Percentiles rank a stretch among this genome's conserved stretches.
Conservation (phyloP, 2,888 invertebrate genomes). For the Cheilosia variabilis region DNA sequence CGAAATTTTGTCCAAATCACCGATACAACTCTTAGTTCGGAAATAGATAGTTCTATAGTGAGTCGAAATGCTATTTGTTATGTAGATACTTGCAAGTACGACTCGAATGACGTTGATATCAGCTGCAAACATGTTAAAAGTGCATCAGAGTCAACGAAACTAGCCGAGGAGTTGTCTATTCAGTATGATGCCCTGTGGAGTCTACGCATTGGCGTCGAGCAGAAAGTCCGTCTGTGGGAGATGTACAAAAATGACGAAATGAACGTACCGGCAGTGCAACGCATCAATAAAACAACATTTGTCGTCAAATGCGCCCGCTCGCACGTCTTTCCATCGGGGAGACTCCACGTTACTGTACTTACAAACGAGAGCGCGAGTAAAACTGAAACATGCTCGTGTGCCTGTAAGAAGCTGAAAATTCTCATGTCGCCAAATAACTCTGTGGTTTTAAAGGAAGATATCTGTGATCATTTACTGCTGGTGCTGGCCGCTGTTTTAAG, state of each 20-base stretch:
- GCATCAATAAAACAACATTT: slow-evolving; percentile 80
- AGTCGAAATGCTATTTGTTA: slow-evolving; percentile 80
- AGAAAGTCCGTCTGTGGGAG: slow-evolving; percentile 81
- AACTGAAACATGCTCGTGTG: slow-evolving; percentile 79
- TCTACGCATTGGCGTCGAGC: slow-evolving; percentile 80
- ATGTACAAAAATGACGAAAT: slow-evolving; percentile 79
- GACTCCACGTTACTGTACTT: slow-evolving; percentile 80
- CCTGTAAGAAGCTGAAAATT: slow-evolving; percentile 82
- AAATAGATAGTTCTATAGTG: slow-evolving; percentile 81
- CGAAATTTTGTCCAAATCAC: slow-evolving; percentile 89
- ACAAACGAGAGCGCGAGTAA: slow-evolving; percentile 78
- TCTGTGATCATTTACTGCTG: slow-evolving; percentile 82
- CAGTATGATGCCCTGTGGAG: slow-evolving; percentile 80
- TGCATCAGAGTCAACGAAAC: slow-evolving; percentile 73
- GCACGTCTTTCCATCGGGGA: slow-evolving; percentile 80
- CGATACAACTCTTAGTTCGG: slow-evolving; percentile 82
- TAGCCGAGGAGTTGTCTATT: slow-evolving; percentile 79
- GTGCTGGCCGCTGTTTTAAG: slow-evolving; percentile 81
- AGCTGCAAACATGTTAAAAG: slow-evolving; percentile 81
- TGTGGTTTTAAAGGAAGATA: slow-evolving; percentile 81
- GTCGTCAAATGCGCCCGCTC: slow-evolving; percentile 81
- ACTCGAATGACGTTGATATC: slow-evolving; percentile 76
- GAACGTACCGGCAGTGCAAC: slow-evolving; percentile 80
- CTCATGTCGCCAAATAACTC: slow-evolving; percentile 82
- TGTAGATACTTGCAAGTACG: slow-evolving; percentile 80